Evolutionary conservation across 1,140 invertebrate species (phyloP).

Genomic region (Periplaneta americana): DNA sequence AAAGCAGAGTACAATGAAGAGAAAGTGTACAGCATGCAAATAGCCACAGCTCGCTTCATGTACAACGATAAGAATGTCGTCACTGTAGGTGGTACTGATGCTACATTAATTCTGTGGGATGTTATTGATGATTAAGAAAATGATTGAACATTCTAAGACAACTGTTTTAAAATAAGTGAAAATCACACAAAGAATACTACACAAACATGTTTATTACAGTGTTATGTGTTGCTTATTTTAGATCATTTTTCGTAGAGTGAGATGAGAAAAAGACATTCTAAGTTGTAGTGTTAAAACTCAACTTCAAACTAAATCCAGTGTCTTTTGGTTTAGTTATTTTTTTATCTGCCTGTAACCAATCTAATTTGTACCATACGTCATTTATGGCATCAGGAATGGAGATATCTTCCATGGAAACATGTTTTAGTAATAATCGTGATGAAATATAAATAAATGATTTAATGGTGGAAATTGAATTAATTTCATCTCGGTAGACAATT

Average conservation of each 20-base stretch:
- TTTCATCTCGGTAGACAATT: neutral
- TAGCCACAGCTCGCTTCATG: slow-evolving; percentile 75
- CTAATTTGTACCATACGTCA: neutral
- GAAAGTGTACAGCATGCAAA: slow-evolving; percentile 82
- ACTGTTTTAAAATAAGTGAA: neutral
- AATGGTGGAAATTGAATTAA: neutral
- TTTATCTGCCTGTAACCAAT: no score
- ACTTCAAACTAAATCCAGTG: neutral
- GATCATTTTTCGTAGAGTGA: neutral
- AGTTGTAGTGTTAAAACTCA: neutral
- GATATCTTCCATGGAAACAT: no score
- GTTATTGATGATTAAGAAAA: slow-evolving; percentile 64
- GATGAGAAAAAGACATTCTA: neutral
- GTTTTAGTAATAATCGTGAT: neutral
- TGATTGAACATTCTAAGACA: neutral
- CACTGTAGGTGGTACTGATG: slow-evolving; percentile 87
- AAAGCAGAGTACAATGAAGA: slow-evolving; percentile 83
- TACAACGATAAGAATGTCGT: slow-evolving; percentile 82
- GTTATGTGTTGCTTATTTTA: neutral
- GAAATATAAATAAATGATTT: neutral
- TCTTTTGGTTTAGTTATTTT: no score
- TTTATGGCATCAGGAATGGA: neutral
- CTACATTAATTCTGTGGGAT: slow-evolving; percentile 89
- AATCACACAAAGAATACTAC: neutral
- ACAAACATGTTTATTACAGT: neutral